These are phyloP conservation scores for Petromus typicus DNA, from an alignment of 2,113 vertebrate genomes.

Conservation along the genomic window DNA sequence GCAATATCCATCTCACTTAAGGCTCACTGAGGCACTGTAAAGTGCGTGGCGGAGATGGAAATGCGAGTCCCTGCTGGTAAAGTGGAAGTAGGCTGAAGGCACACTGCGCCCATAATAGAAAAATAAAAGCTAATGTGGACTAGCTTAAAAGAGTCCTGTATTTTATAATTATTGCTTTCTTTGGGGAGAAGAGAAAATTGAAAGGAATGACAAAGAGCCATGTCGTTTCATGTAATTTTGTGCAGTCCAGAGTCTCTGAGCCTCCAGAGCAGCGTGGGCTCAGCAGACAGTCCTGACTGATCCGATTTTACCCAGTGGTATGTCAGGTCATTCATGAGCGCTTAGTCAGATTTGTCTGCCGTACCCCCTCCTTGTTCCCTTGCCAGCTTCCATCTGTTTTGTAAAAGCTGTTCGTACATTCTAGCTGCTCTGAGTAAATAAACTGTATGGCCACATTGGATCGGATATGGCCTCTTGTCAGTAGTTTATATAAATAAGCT, in stretches of 20 bases:
- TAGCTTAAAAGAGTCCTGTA: slow-evolving; percentile 66
- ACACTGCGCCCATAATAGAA: slow-evolving; percentile 68
- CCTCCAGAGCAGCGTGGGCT: neutral
- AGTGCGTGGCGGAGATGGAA: slow-evolving; percentile 70
- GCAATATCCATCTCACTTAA: slow-evolving; percentile 66
- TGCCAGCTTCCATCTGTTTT: slow-evolving; percentile 42
- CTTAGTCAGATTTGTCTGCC: slow-evolving; percentile 39
- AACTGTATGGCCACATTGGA: neutral
- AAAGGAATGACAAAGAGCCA: slow-evolving; percentile 32
- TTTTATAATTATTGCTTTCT: slow-evolving; percentile 69
- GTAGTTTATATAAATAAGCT: neutral
- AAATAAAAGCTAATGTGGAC: slow-evolving; percentile 74
- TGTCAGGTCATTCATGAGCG: neutral
- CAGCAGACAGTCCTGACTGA: neutral
- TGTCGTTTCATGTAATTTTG: slow-evolving; percentile 42
- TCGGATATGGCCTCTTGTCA: neutral
- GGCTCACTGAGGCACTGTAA: slow-evolving; percentile 68
- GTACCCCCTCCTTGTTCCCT: neutral
- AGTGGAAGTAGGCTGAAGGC: slow-evolving; percentile 81
- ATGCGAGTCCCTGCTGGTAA: slow-evolving; percentile 81
- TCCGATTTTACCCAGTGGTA: neutral
- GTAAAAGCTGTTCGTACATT: neutral
- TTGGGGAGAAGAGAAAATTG: slow-evolving; percentile 5
- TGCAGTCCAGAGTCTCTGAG: neutral
- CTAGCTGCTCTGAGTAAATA: neutral